These are phyloP conservation scores for Drosophila saltans DNA, from an alignment of 1,140 invertebrate species.

Conservation along the genomic window DNA sequence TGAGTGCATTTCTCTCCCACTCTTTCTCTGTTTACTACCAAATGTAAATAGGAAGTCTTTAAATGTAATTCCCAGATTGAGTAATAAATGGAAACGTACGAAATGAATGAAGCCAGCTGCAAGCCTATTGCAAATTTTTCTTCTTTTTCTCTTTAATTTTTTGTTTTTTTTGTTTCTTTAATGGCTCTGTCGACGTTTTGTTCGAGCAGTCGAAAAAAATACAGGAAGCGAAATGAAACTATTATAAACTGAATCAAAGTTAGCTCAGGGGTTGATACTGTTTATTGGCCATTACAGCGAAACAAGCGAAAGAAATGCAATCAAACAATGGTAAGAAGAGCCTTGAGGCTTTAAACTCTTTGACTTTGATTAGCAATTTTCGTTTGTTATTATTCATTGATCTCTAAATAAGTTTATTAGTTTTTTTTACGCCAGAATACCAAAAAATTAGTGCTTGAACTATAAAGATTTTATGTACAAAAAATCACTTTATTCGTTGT, in stretches of 20 bases:
- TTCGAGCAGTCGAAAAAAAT: conserved; percentile 39
- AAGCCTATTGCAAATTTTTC: conserved; percentile 56
- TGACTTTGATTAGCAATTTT: conserved; percentile 3
- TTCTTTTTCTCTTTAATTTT: too few relatives aligned
- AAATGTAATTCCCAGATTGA: conserved; percentile 65
- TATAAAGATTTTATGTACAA: too few relatives aligned
- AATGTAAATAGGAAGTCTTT: conserved; percentile 65
- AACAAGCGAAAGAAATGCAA: not conserved
- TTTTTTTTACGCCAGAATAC: not conserved
- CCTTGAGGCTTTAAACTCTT: not conserved
- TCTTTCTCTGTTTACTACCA: conserved; percentile 10
- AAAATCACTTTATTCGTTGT: too few relatives aligned
- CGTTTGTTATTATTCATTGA: not conserved
- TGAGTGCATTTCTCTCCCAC: conserved; percentile 60
- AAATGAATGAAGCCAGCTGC: conserved; percentile 22
- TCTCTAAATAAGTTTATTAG: not conserved
- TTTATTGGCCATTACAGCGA: not conserved
- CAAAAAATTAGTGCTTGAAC: not conserved
- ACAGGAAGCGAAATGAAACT: conserved; percentile 69
- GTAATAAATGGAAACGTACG: conserved; percentile 65
- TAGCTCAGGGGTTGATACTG: conserved; percentile 24
- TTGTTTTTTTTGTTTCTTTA: conserved; percentile 57
- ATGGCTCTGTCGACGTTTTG: conserved; percentile 60
- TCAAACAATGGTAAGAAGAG: not conserved
- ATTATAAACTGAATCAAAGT: conserved; percentile 60